Conservation (phyloP, 2,888 invertebrate species). For the Drosophila colorata region DNA sequence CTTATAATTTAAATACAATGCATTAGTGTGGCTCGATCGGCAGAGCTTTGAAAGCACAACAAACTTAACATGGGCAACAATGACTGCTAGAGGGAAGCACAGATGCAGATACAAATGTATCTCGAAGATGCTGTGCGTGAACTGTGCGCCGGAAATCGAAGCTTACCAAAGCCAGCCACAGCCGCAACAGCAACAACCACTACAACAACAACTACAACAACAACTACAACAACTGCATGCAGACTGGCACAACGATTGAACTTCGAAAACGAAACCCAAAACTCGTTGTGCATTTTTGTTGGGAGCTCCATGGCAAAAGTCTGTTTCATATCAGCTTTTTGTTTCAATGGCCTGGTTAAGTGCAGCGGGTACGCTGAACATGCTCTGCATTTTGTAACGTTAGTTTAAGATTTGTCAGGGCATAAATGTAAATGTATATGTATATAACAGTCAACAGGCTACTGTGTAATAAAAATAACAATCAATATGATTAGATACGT, state of each 20-base stretch:
- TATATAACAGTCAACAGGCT: no score
- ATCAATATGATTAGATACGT: no score
- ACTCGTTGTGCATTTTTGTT: constrained; percentile 59
- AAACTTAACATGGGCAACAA: not conserved
- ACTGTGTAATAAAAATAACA: no score
- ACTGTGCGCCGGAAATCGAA: constrained; percentile 59
- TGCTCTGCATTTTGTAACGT: not conserved
- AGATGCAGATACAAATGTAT: constrained; percentile 51
- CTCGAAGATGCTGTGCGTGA: constrained; percentile 47
- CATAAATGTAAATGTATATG: no score
- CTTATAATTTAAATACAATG: not conserved
- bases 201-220: constrained; percentile 6
- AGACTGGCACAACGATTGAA: constrained; percentile 49
- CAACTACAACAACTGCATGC: constrained; percentile 13
- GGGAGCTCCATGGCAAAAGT: constrained; percentile 36
- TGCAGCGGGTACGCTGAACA: not conserved
- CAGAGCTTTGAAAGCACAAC: not conserved
- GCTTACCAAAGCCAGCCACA: constrained; percentile 47
- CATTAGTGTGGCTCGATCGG: not conserved
- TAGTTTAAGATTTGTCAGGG: not conserved
- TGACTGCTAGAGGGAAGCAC: not conserved
- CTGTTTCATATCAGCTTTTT: constrained; percentile 61
- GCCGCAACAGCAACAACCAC: constrained; percentile 14
- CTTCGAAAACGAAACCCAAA: constrained; percentile 61
- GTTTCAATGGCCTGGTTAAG: constrained; percentile 32